phyloP scores from a whole-genome alignment of 2,113 vertebrate genomes.

The Mixornis gularis region DNA sequence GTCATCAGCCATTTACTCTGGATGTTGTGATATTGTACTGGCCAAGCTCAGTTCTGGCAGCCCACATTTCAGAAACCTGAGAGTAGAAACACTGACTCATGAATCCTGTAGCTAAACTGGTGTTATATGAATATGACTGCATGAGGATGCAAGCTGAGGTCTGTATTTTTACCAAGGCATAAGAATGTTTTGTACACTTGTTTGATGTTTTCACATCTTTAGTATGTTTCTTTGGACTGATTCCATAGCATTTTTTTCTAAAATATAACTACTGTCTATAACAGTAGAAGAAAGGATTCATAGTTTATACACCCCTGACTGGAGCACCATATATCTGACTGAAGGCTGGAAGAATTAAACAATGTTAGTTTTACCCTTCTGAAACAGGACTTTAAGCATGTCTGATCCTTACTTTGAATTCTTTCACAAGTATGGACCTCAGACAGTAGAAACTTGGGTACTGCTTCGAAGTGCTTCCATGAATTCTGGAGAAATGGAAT shows the following conservation, averaged over 20 bases:
- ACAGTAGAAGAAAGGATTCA: background rate
- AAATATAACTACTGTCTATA: background rate
- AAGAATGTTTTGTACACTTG: background rate
- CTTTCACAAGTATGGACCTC: background rate
- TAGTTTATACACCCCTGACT: background rate
- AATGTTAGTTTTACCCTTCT: background rate
- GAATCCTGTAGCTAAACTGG: background rate
- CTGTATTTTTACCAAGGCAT: background rate
- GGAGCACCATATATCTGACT: background rate
- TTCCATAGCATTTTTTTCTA: background rate
- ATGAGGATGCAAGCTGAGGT: background rate
- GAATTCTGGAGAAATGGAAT: background rate
- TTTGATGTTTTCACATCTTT: background rate
- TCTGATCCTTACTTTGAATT: background rate
- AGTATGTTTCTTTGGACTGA: background rate
- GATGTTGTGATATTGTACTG: background rate
- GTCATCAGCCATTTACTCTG: background rate
- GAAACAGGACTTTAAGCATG: background rate
- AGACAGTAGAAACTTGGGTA: background rate
- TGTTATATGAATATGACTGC: background rate
- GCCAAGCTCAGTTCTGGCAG: background rate
- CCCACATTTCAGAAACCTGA: slow-evolving; percentile 32
- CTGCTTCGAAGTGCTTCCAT: background rate
- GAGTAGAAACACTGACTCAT: slow-evolving; percentile 48
- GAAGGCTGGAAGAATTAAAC: background rate